Base-by-base conservation (phyloP, 2,888 invertebrate genomes). In the Aleiodes testaceus region DNA sequence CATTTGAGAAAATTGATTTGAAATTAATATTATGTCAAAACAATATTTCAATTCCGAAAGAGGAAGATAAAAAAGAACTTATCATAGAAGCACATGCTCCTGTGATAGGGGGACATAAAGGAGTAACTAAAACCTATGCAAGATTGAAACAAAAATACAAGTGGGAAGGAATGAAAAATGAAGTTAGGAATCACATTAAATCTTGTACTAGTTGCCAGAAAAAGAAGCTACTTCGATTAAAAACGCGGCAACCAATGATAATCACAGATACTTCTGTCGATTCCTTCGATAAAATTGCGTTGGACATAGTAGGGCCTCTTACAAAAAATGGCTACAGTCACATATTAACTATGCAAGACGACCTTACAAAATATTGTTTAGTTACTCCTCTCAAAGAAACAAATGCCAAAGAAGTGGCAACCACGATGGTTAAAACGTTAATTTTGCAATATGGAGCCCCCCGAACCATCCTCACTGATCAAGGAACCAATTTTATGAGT, bases 261-360 rank as follows among this genome's bases (percentile, higher is more conserved):
- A 74, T 75, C 0, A 78, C 78, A 0, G 75, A 76, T 14, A 77
- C 75, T 6, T 70, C 74, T 0, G 66, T 55, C 3, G 47, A 30
- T 3, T 67, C 72, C 3, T 76, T 75, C 20, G 75, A 76, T 42
- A 75, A 75, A 64, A 52, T 72, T 7, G 61, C 77, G 0, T 12
- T 78, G 6, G 77, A 80, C 30, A 71, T 78, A 1, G 72, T 77
- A 2, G 78, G 78, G 4, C 77, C 77, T 1, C 12, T 47, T 2
- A 77, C 75, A 7, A 18, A 61, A 20, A 16, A 18, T 20, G 75
- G 74, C 3, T 78, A 80, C 30, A 70, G 63, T n/a, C 78, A 79
- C 26, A 70, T 76, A 12, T 16, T 71, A 9, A 72, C 74, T 0
- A 70, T 72, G 11, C 74, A 73, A 49, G 53, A 70, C 4, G 11